phyloP scores from a whole-genome alignment of 2,888 invertebrate genomes.

The Lagria hirta region DNA sequence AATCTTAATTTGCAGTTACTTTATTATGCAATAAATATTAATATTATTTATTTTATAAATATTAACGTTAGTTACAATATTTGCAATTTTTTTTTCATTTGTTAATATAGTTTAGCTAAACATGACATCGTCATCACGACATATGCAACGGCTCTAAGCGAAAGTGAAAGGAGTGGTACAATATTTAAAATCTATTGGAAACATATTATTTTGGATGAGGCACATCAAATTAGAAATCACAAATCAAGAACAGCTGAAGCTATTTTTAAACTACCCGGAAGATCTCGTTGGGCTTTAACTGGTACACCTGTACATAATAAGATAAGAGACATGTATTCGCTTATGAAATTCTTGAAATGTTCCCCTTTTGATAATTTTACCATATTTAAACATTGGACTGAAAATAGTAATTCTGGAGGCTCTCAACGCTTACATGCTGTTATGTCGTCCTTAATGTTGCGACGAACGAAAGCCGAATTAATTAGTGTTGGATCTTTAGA shows the following conservation, averaged over 20 bases:
- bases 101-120: slow-evolving; percentile 58
- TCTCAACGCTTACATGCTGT: slow-evolving; percentile 80
- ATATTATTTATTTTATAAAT: too few relatives aligned
- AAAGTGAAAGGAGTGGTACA: slow-evolving; percentile 61
- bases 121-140: slow-evolving; percentile 88
- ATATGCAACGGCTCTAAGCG: slow-evolving; percentile 72
- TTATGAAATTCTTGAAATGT: slow-evolving; percentile 81
- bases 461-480: slow-evolving; percentile 84
- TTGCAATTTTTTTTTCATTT: slow-evolving; percentile 23
- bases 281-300: slow-evolving; percentile 80
- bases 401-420: slow-evolving; percentile 77
- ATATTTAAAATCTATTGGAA: slow-evolving; percentile 77
- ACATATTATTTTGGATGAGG: slow-evolving; percentile 90
- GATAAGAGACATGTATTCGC: slow-evolving; percentile 77
- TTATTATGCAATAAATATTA: too few relatives aligned
- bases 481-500: slow-evolving; percentile 64
- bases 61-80: too few relatives aligned
- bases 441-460: slow-evolving; percentile 80
- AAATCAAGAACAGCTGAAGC: slow-evolving; percentile 75
- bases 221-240: slow-evolving; percentile 87
- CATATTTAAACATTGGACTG: slow-evolving; percentile 93
- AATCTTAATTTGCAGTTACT: too few relatives aligned
- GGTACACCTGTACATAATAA: slow-evolving; percentile 97
- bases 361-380: slow-evolving; percentile 86
- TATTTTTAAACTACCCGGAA: slow-evolving; percentile 65